Percentiles rank a stretch among this genome's conserved stretches.
phyloP scores from a whole-genome alignment of 2,797 vertebrate genomes.

The Sebastes cheni region DNA sequence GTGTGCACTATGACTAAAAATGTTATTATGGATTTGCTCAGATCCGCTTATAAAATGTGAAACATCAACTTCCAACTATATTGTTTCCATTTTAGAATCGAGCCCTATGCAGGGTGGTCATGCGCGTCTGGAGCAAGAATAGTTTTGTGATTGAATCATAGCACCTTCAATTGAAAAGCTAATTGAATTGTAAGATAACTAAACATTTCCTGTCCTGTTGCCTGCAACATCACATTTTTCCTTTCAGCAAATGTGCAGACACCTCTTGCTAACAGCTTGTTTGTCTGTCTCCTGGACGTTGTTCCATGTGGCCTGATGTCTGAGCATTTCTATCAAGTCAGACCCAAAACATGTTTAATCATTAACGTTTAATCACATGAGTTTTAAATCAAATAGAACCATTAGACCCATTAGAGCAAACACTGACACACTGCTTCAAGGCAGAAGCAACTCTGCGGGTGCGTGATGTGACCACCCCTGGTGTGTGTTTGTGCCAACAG shows the following conservation, averaged over 20 bases:
- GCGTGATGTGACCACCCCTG: neutral
- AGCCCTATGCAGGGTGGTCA: neutral
- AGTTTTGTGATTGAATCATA: neutral
- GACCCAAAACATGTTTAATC: slow-evolving; percentile 34
- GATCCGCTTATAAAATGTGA: neutral
- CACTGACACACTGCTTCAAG: slow-evolving; percentile 2
- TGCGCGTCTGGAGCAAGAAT: neutral
- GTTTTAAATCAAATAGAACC: slow-evolving; percentile 50
- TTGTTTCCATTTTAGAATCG: neutral
- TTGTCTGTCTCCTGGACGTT: slow-evolving; percentile 7
- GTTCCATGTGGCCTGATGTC: slow-evolving; percentile 1
- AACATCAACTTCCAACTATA: neutral
- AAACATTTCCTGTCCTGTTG: neutral
- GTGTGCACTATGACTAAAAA: neutral
- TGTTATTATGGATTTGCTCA: neutral
- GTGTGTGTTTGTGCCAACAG: neutral
- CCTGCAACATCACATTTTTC: neutral
- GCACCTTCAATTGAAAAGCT: neutral
- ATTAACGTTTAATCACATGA: slow-evolving; percentile 43
- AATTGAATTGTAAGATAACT: slow-evolving; percentile 7
- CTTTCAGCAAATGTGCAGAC: neutral
- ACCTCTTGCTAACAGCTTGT: neutral
- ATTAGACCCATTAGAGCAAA: slow-evolving; percentile 26
- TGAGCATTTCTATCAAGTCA: neutral
- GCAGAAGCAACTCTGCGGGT: neutral